Evolutionary conservation across 1,140 invertebrate species (phyloP).

Genomic region (Meteorus sp.): DNA sequence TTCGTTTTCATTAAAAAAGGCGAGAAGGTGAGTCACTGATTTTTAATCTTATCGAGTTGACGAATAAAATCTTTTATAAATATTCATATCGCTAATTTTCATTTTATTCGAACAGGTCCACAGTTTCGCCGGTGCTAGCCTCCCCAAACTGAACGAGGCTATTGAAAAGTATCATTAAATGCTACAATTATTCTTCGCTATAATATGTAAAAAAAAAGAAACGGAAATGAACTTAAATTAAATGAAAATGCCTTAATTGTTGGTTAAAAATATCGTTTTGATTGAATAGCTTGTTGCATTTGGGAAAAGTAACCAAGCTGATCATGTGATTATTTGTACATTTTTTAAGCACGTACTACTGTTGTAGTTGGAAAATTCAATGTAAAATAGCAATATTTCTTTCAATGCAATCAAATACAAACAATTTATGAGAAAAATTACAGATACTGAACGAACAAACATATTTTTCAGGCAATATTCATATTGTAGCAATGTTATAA

Average conservation of each 20-base stretch:
- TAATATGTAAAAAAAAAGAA: too few species aligned
- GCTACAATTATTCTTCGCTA: conserved; percentile 14
- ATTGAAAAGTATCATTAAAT: conserved; percentile 65
- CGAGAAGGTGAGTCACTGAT: conserved; percentile 59
- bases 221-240: not conserved
- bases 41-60: not conserved
- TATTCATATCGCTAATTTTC: conserved; percentile 27
- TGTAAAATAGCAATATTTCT: too few species aligned
- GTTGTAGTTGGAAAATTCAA: not conserved
- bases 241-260: conserved; percentile 25
- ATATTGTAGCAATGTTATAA: too few species aligned
- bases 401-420: too few species aligned
- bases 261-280: conserved; percentile 20
- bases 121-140: conserved; percentile 79
- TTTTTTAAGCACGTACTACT: too few species aligned
- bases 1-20: conserved; percentile 86
- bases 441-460: too few species aligned
- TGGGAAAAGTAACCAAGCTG: too few species aligned
- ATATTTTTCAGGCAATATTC: too few species aligned
- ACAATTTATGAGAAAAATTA: too few species aligned
- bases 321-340: conserved; percentile 1
- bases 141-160: conserved; percentile 68
- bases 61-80: conserved; percentile 14
- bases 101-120: conserved; percentile 59
- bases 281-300: conserved; percentile 2